phyloP scores from a whole-genome alignment of 2,113 vertebrate species.

The Actinemys pallida region DNA sequence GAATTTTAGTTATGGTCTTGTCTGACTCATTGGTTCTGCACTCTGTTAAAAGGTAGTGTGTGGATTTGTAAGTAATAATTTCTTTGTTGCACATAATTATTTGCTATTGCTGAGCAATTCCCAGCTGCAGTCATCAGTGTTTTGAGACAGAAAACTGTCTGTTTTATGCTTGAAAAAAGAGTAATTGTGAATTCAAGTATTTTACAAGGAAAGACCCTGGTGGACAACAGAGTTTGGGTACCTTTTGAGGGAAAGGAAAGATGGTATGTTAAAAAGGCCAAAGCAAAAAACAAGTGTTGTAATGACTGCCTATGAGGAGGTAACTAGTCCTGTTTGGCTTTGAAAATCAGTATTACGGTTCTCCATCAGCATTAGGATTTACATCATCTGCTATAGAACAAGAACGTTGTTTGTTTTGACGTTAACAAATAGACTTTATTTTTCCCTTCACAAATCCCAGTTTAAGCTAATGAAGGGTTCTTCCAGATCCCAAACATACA shows the following conservation, averaged over 20 bases:
- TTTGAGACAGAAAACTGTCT: background rate
- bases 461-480: background rate
- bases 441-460: background rate
- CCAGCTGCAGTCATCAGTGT: background rate
- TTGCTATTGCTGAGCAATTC: background rate
- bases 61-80: fast-evolving
- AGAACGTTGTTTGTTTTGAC: fast-evolving
- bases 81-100: background rate
- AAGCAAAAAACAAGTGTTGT: background rate
- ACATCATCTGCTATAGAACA: background rate
- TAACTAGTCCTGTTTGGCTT: background rate
- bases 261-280: background rate
- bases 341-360: background rate
- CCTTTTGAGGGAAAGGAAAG: background rate
- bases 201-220: background rate
- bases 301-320: background rate
- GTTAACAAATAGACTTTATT: fast-evolving
- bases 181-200: background rate
- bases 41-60: background rate
- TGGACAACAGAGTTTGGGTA: background rate
- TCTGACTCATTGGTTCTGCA: background rate
- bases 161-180: background rate
- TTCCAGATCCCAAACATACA: background rate
- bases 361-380: background rate
- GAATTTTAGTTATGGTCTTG: background rate